These are phyloP conservation scores for Oncorhynchus gorbuscha DNA, from an alignment of 2,113 vertebrate genomes.

Conservation along the genomic window DNA sequence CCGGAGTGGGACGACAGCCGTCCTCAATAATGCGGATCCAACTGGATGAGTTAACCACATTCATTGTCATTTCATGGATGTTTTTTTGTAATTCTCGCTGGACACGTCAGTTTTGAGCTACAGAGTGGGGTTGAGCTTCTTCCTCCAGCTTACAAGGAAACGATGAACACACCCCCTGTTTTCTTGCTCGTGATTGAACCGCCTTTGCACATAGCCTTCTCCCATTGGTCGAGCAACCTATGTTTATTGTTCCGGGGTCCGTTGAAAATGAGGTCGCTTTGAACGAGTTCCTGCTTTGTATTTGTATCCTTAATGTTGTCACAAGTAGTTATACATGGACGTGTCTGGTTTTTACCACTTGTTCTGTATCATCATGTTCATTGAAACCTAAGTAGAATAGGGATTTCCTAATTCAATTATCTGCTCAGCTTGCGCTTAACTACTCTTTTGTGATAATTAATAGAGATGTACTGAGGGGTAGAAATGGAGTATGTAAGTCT, in stretches of 20 bases:
- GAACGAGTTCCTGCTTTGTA: not conserved
- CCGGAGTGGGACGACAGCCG: no score
- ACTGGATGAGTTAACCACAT: not conserved
- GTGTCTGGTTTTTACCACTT: not conserved
- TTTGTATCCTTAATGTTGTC: not conserved
- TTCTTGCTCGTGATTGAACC: conserved; percentile 35
- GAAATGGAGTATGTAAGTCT: no score
- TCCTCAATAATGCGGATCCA: no score
- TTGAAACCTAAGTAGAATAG: not conserved
- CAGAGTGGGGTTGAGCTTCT: not conserved
- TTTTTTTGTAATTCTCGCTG: not conserved
- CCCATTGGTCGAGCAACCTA: conserved; percentile 18
- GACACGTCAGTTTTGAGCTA: not conserved
- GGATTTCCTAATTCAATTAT: not conserved
- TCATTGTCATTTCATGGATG: not conserved
- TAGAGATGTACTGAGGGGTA: no score
- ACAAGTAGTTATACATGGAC: not conserved
- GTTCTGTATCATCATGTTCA: not conserved
- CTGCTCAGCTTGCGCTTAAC: no score
- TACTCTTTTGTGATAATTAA: no score
- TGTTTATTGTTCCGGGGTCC: conserved; percentile 4
- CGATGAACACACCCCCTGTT: conserved; percentile 36
- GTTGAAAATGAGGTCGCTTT: not conserved
- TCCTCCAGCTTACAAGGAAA: not conserved
- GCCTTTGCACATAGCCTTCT: conserved; percentile 17